Evolutionary conservation across 1,140 invertebrate species (phyloP).

Genomic region (Cyclina sinensis): DNA sequence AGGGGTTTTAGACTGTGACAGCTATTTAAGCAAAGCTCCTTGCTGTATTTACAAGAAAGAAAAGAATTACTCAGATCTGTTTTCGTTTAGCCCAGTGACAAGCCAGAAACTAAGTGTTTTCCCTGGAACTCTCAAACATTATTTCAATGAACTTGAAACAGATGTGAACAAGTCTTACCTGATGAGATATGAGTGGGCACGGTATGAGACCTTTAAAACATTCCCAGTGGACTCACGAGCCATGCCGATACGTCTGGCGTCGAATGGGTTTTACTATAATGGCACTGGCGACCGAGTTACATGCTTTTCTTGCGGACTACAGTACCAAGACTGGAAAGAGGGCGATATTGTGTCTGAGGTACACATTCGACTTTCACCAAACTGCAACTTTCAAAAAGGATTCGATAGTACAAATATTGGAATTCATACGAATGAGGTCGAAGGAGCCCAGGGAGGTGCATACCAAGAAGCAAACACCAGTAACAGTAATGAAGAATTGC

Average conservation of each 20-base stretch:
- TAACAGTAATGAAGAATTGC: background rate
- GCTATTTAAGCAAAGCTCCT: background rate
- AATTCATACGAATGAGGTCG: background rate
- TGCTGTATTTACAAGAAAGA: background rate
- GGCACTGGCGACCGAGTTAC: slow-evolving; percentile 26
- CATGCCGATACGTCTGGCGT: background rate
- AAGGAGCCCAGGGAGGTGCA: background rate
- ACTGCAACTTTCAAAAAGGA: background rate
- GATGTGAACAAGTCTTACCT: slow-evolving; percentile 86
- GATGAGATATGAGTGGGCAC: slow-evolving; percentile 48
- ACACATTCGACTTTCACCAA: background rate
- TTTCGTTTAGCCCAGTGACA: background rate
- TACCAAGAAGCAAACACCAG: background rate
- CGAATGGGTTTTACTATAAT: slow-evolving; percentile 47
- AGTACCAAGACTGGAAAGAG: background rate
- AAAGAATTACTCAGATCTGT: background rate
- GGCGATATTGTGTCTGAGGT: background rate
- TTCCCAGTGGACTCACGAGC: slow-evolving; percentile 7
- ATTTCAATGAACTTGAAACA: background rate
- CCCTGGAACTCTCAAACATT: background rate
- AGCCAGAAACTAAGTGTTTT: background rate
- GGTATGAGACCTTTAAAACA: slow-evolving; percentile 26
- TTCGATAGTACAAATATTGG: background rate
- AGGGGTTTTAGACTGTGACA: background rate
- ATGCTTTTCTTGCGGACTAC: slow-evolving; percentile 29